Evolutionary conservation across 2,113 vertebrate species (phyloP), one percentile per base, ranked within the genome.

Genomic region (Grammomys dolichurus): DNA sequence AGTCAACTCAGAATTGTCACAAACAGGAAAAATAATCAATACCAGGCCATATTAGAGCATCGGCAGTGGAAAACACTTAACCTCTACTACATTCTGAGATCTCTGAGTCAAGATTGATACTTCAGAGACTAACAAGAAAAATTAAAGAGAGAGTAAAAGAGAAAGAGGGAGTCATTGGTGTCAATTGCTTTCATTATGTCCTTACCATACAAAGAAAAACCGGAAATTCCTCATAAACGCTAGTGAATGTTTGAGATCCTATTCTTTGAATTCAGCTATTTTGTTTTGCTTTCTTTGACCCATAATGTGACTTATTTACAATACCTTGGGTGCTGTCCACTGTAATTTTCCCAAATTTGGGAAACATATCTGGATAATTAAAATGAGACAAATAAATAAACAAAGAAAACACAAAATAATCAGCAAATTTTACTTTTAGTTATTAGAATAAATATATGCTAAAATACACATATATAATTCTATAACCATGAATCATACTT

Each of bases 121-220:
- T 88, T 82, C 7, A 43, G 20, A 67, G 5, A 31, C 87, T 84
- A 31, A 91, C 95, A 51, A 48, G 22, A 93, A 93, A 92, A 91
- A 81, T 33, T n/a, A 90, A 77, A 78, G 24, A 69, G 20, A 84
- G 19, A 73, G n/a, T 46, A 40, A 80, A 84, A 65, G 20, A 65
- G 72, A 92, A 84, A 20, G n/a, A 43, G 46, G 81, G 80, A 43
- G 54, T 94, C 16, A 73, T 5, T 78, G 60, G 9, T 40, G 26
- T 93, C 60, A 92, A 86, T 93, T 91, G 89, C 11, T 89, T 95
- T 92, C 28, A 95, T 93, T 95, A 96, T 91, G 94, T 95, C 12
- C 33, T 91, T 91, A 60, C 16, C 1, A 10, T n/a, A 91, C 58
- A 78, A 77, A 60, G 31, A 92, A 86, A 46, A 81, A 85, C 5